A percentile compares a stretch with the other conserved stretches of the same genome.
Evolutionary conservation across 2,888 invertebrate genomes (phyloP).

Genomic region (Pharmacophagus antenor): DNA sequence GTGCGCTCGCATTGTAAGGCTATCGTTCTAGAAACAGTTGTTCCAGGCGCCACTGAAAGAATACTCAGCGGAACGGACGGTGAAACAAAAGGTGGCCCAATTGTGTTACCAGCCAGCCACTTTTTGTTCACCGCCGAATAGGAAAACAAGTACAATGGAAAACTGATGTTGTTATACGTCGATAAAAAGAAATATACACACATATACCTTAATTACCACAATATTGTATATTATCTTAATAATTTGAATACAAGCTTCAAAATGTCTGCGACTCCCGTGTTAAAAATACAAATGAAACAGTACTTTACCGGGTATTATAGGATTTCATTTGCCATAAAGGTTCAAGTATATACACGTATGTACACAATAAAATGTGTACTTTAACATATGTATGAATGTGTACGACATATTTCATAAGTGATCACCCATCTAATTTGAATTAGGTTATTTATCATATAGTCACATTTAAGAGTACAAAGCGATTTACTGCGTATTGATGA

Average conservation of each 20-base stretch:
- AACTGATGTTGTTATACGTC: conserved; percentile 38
- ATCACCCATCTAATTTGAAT: too few relatives aligned
- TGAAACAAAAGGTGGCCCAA: conserved; percentile 60
- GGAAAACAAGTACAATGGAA: conserved; percentile 51
- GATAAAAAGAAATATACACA: conserved; percentile 11
- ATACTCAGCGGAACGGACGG: conserved; percentile 45
- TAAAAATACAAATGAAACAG: background rate
- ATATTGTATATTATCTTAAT: background rate
- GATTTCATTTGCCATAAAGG: too few relatives aligned
- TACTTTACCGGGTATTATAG: too few relatives aligned
- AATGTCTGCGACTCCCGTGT: background rate
- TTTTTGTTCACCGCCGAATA: conserved; percentile 54
- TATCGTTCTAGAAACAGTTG: conserved; percentile 64
- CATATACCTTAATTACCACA: background rate
- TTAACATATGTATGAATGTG: too few relatives aligned
- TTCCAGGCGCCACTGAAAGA: conserved; percentile 54
- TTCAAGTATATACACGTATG: too few relatives aligned
- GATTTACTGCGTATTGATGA: background rate
- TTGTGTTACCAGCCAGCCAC: conserved; percentile 56
- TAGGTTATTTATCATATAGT: too few relatives aligned
- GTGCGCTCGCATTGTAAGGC: conserved; percentile 55
- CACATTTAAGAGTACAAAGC: background rate
- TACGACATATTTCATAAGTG: too few relatives aligned
- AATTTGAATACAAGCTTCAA: background rate
- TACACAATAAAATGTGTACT: too few relatives aligned